Evolutionary conservation across 2,797 vertebrate genomes (phyloP).

Genomic region (Tapirus indicus): DNA sequence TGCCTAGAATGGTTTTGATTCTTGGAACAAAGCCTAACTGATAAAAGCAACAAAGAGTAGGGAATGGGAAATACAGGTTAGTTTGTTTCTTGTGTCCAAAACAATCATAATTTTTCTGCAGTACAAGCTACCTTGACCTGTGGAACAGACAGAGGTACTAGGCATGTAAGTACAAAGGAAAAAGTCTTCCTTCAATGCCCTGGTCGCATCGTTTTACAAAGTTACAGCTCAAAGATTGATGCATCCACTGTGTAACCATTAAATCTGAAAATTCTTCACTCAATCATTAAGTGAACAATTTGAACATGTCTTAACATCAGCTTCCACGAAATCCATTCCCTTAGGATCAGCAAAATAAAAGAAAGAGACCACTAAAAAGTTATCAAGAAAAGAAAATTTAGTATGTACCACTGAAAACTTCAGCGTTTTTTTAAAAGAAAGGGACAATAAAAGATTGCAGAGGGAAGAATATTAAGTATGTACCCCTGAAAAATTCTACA

Average conservation of each 20-base stretch:
- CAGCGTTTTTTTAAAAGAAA: not conserved
- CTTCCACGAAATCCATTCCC: not conserved
- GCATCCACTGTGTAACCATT: not conserved
- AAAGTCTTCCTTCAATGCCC: not conserved
- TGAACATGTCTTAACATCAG: not conserved
- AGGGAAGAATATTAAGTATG: not conserved
- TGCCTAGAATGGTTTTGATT: not conserved
- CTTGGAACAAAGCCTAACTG: not conserved
- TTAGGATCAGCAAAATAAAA: not conserved
- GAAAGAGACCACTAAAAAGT: not conserved
- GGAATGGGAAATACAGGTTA: not conserved
- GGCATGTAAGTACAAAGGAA: not conserved
- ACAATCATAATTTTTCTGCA: not conserved
- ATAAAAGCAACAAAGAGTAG: not conserved
- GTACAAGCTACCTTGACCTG: not conserved
- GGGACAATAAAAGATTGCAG: not conserved
- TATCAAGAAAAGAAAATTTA: not conserved
- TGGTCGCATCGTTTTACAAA: not conserved
- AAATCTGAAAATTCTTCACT: not conserved
- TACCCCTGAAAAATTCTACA: not conserved
- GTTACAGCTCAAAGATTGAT: not conserved
- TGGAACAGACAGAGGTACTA: not conserved
- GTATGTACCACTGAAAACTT: not conserved
- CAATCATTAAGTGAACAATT: not conserved
- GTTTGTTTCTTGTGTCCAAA: not conserved